A percentile compares a stretch with the other conserved stretches of the same genome.
Evolutionary conservation across 2,888 invertebrate genomes (phyloP).

Genomic region (Leucoma salicis): DNA sequence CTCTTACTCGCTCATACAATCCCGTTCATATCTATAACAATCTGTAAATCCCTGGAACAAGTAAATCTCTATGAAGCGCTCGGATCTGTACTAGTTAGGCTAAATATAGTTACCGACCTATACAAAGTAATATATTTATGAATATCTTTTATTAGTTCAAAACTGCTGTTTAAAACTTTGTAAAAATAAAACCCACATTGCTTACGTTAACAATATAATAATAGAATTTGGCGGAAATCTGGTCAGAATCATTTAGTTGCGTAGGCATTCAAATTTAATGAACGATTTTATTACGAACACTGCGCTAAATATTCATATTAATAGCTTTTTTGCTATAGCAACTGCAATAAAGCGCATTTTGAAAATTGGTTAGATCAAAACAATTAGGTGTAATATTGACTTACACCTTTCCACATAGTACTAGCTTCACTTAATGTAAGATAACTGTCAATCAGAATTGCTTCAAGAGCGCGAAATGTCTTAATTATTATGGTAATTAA

Average conservation of each 20-base stretch:
- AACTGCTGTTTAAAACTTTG: conserved; percentile 39
- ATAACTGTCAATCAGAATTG: no score
- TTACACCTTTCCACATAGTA: no score
- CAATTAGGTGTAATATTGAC: no score
- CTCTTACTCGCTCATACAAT: conserved; percentile 44
- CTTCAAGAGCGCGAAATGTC: no score
- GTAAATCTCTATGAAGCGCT: conserved; percentile 11
- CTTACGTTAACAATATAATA: conserved; percentile 45
- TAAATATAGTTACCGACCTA: conserved; percentile 23
- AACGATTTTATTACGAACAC: conserved; percentile 32
- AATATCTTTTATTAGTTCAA: conserved; percentile 36
- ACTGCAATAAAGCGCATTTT: no score
- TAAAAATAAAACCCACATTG: conserved; percentile 45
- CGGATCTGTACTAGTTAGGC: conserved; percentile 11
- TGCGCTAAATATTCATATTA: conserved; percentile 19
- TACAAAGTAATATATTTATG: conserved; percentile 27
- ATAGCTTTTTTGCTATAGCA: no score
- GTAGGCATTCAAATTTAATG: conserved; percentile 43
- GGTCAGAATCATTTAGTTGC: conserved; percentile 46
- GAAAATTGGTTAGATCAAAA: no score
- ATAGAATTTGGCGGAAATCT: conserved; percentile 48
- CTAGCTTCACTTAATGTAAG: no score
- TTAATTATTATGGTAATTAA: no score
- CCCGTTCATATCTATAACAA: conserved; percentile 15
- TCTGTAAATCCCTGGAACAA: conserved; percentile 4